Evolutionary conservation across 2,888 invertebrate genomes (phyloP), one percentile per base, ranked within the genome.

Genomic region (Cerceris rybyensis): DNA sequence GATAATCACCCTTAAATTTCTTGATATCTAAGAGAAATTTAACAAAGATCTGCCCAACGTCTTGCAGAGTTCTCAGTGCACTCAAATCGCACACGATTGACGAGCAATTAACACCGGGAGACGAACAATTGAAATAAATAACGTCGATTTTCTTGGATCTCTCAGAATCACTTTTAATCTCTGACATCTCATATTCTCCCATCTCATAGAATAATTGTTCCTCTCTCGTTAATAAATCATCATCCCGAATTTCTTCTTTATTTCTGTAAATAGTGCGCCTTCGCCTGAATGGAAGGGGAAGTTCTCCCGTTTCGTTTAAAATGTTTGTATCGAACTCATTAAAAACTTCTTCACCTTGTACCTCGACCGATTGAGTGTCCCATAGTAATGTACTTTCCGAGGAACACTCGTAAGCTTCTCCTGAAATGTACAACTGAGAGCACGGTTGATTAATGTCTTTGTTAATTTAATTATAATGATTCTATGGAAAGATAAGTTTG

Each of bases 101-200:
- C n/a, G 78, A 82, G 57, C 89, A 88, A 46, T 78, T 70, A 14
- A 87, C 75, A 9, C 76, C 68, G 0, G 60, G 14, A 0, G 71
- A 76, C 0, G 89, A 85, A 70, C 90, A 90, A 75, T 90, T 88
- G 6, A 90, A 66, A 70, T 86, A 75, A 63, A 82, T 61, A 52
- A 70, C 7, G 49, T 80, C 13, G 28, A 16, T 6, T 2, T 9
- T 52, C 0, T 17, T 13, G 2, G 43, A 16, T 52, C 42, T 60
- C 6, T 6, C 43, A 11, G 61, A 6, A 46, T 58, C 46, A 5
- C 60, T 60, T 7, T 5, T 0, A 58, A 5, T 28, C 50, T 64
- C 42, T 8, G 13, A 5, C 7, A 6, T 7, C 52, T 39, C 41
- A n/a, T 14, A 42, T 42, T 43, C 43, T 7, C 28, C 28, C 2